A percentile compares a stretch with the other conserved stretches of the same genome.
Evolutionary conservation across 35 echinoderm and acorn worm species (phyloP).

Genomic region (Ophioderma brevispina): DNA sequence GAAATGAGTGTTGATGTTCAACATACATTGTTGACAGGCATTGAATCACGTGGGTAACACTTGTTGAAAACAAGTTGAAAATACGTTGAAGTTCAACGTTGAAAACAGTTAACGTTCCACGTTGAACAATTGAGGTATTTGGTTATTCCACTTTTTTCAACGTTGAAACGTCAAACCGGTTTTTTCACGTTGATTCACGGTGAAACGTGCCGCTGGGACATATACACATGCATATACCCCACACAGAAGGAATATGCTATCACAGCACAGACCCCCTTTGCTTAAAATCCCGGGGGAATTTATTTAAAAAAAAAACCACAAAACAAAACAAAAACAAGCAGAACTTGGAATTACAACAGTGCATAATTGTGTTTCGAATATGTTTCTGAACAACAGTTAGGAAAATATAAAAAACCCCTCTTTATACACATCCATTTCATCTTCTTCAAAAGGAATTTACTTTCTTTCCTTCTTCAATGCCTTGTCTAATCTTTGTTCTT

Average conservation of each 20-base stretch:
- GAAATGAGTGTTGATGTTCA: not conserved
- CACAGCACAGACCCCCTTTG: no score
- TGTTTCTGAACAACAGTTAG: no score
- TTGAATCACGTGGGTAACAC: not conserved
- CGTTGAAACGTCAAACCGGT: not conserved
- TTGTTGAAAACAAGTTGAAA: not conserved
- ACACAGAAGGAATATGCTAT: no score
- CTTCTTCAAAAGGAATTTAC: slow-evolving; percentile 9
- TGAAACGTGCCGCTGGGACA: not conserved
- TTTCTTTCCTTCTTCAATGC: not conserved
- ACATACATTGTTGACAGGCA: not conserved
- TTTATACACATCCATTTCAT: not conserved
- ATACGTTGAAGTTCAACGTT: not conserved
- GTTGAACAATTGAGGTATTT: not conserved
- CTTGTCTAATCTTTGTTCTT: not conserved
- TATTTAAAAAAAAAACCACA: no score
- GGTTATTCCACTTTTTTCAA: not conserved
- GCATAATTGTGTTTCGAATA: no score
- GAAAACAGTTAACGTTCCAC: not conserved
- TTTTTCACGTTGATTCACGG: not conserved
- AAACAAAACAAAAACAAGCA: no score
- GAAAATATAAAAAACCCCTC: no score
- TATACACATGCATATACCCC: no score
- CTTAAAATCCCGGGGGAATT: no score
- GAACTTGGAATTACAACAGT: no score